A percentile compares a stretch with the other conserved stretches of the same genome.
phyloP scores from a whole-genome alignment of 2,797 vertebrate genomes.

The Pagetopsis macropterus region DNA sequence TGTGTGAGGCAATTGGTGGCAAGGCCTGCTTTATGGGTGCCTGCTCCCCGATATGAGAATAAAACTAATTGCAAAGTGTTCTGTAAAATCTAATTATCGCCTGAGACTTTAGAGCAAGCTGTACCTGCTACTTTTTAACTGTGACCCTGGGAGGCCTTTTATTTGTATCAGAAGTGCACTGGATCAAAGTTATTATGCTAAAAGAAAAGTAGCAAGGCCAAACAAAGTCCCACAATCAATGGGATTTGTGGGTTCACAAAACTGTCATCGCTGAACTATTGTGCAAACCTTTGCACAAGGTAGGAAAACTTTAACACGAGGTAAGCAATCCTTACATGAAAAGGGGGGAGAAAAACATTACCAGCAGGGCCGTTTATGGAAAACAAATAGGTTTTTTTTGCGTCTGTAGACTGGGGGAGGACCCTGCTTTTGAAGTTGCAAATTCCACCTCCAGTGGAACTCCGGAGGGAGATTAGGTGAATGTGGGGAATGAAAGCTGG shows the following conservation, averaged over 20 bases:
- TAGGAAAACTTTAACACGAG: conserved; percentile 18
- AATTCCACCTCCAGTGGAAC: conserved; percentile 59
- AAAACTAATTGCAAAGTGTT: conserved; percentile 74
- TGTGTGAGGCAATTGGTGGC: conserved; percentile 64
- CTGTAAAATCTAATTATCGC: conserved; percentile 70
- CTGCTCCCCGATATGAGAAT: conserved; percentile 67
- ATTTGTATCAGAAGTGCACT: conserved; percentile 43
- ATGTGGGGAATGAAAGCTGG: conserved; percentile 60
- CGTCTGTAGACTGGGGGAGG: conserved; percentile 42
- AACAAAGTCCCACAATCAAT: conserved; percentile 10
- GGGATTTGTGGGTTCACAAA: conserved; percentile 10
- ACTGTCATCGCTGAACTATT: conserved; percentile 15
- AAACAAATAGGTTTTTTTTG: conserved; percentile 50
- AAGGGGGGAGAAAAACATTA: not conserved
- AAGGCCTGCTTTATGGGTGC: conserved; percentile 60
- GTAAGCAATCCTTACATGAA: conserved; percentile 9
- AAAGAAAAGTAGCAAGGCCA: conserved; percentile 8
- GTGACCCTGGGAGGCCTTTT: conserved; percentile 44
- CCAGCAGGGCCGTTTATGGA: conserved; percentile 29
- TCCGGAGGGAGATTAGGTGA: conserved; percentile 64
- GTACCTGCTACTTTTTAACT: conserved; percentile 33
- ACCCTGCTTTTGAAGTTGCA: conserved; percentile 68
- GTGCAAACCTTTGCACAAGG: conserved; percentile 19
- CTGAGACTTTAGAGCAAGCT: conserved; percentile 60
- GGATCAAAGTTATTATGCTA: conserved; percentile 4